These are phyloP conservation scores for Bombus affinis DNA, from an alignment of 1,140 invertebrate species.

Conservation along the genomic window DNA sequence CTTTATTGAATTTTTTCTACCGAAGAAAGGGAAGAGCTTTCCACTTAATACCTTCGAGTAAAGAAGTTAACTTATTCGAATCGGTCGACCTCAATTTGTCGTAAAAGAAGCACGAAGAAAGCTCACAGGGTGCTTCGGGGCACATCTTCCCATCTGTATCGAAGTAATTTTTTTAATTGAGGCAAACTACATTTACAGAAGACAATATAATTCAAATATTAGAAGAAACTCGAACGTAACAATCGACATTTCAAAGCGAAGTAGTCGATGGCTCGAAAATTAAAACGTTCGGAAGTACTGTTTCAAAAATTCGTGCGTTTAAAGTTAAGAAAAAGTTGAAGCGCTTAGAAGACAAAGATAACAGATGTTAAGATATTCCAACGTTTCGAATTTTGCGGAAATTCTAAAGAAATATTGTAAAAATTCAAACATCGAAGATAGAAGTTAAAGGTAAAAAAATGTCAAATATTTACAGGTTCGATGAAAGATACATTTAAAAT, in stretches of 20 bases:
- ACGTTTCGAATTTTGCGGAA: neutral
- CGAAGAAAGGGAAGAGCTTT: neutral
- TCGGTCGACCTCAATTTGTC: conserved; percentile 9
- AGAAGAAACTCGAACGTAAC: neutral
- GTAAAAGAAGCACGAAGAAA: neutral
- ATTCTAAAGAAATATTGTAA: no score
- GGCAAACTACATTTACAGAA: neutral
- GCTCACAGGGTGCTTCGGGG: neutral
- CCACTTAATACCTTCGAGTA: neutral
- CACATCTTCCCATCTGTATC: no score
- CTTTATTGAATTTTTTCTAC: conserved; percentile 13
- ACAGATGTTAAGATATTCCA: neutral
- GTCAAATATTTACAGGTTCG: no score
- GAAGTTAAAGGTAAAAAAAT: no score
- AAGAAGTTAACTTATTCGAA: conserved; percentile 25
- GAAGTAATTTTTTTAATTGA: conserved; percentile 1
- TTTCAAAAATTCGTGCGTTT: neutral
- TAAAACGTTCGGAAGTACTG: neutral
- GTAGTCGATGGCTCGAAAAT: neutral
- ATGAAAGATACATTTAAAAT: no score
- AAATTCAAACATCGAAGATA: neutral
- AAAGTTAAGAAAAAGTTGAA: neutral
- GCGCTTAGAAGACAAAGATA: neutral
- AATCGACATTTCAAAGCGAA: neutral
- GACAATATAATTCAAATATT: neutral